Percentiles rank a stretch among this genome's conserved stretches.
Evolutionary conservation across 2,888 invertebrate species (phyloP).

Genomic region (Carabus problematicus): DNA sequence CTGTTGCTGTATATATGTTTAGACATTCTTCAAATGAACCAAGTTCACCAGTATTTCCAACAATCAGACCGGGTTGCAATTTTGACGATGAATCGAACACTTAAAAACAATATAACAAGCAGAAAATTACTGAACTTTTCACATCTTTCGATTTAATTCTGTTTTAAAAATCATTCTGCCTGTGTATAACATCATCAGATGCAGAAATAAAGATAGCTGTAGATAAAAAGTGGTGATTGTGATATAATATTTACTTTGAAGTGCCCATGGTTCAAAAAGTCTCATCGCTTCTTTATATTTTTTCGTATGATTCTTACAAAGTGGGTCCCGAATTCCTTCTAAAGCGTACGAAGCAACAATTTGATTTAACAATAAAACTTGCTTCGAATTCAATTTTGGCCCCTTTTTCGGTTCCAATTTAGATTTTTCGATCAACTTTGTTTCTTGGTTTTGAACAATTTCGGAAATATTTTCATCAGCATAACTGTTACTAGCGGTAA

Average conservation of each 20-base stretch:
- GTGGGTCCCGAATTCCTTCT: slow-evolving; percentile 46
- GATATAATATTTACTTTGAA: slow-evolving; percentile 51
- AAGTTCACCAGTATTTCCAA: slow-evolving; percentile 58
- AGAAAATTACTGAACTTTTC: not conserved
- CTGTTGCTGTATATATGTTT: slow-evolving; percentile 45
- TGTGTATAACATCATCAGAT: too few species aligned
- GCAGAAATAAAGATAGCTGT: too few species aligned
- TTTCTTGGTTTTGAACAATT: slow-evolving; percentile 2
- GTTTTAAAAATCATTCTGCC: too few species aligned
- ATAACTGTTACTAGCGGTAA: not conserved
- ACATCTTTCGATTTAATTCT: not conserved
- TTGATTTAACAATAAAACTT: slow-evolving; percentile 54
- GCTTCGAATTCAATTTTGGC: slow-evolving; percentile 52
- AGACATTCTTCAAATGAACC: slow-evolving; percentile 61
- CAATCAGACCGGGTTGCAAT: slow-evolving; percentile 58
- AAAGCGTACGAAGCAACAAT: slow-evolving; percentile 51
- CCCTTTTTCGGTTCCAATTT: slow-evolving; percentile 15
- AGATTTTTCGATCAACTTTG: not conserved
- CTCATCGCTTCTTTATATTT: slow-evolving; percentile 51
- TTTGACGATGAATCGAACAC: slow-evolving; percentile 63
- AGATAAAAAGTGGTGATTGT: too few species aligned
- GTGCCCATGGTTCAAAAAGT: slow-evolving; percentile 54
- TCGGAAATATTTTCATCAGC: slow-evolving; percentile 22
- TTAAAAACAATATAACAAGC: slow-evolving; percentile 48
- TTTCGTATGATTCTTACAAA: slow-evolving; percentile 51